phyloP scores from a whole-genome alignment of 2,888 invertebrate genomes.

The Drosophila prostipennis region DNA sequence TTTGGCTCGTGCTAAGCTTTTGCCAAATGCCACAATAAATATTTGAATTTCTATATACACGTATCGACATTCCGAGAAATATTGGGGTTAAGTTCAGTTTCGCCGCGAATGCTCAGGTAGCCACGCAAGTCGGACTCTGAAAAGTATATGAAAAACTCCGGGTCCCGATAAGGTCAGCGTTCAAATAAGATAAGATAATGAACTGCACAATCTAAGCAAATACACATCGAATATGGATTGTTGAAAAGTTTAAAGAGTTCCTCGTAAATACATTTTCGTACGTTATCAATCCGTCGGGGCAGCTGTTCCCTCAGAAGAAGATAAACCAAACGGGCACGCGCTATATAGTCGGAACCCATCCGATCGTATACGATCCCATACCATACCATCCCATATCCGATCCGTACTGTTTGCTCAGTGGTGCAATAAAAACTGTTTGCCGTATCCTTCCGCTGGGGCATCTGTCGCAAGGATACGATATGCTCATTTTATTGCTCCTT shows the following conservation, averaged over 20 bases:
- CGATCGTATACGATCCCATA: conserved; percentile 2
- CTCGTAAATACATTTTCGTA: conserved; percentile 42
- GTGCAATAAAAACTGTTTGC: conserved; percentile 61
- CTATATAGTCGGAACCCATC: conserved; percentile 42
- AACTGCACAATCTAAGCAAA: conserved; percentile 67
- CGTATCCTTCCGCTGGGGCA: conserved; percentile 66
- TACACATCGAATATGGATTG: conserved; percentile 40
- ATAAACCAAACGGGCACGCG: conserved; percentile 65
- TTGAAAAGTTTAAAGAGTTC: conserved; percentile 35
- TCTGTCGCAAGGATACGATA: conserved; percentile 43
- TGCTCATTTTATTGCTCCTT: conserved; percentile 51
- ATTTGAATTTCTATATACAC: conserved; percentile 32
- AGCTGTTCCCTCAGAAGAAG: conserved; percentile 58
- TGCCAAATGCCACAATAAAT: conserved; percentile 53
- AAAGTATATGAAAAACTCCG: neutral
- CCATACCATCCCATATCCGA: conserved; percentile 41
- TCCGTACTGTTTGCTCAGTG: conserved; percentile 56
- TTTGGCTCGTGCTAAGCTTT: conserved; percentile 73
- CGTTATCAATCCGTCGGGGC: conserved; percentile 47
- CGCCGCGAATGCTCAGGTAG: conserved; percentile 54
- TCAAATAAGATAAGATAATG: conserved; percentile 57
- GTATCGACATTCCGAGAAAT: conserved; percentile 48
- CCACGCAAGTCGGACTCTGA: conserved; percentile 5
- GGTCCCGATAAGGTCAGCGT: conserved; percentile 47
- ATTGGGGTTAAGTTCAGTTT: conserved; percentile 74